Conservation (phyloP, 2,888 invertebrate genomes). For the Nephrotoma guestfalica region DNA sequence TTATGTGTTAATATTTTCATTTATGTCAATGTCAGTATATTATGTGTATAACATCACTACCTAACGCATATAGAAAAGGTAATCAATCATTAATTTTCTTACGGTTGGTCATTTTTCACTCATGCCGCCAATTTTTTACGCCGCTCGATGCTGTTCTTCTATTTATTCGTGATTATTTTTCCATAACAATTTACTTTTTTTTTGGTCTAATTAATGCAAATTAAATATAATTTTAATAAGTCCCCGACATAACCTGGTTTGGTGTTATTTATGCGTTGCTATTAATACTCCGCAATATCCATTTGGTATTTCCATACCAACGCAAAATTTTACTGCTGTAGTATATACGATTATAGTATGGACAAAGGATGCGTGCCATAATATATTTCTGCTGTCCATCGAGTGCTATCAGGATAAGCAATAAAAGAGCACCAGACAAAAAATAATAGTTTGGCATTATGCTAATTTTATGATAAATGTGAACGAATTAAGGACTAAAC, state of each 20-base stretch:
- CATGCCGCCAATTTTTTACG: not conserved
- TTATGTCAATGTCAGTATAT: not conserved
- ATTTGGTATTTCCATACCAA: too few species aligned
- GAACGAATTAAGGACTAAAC: not conserved
- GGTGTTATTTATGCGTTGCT: not conserved
- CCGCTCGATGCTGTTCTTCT: not conserved
- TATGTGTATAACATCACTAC: not conserved
- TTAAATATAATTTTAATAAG: not conserved
- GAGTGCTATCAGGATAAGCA: not conserved
- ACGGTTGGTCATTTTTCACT: not conserved
- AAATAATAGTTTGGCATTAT: not conserved
- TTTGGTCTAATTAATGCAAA: not conserved
- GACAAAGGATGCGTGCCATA: not conserved
- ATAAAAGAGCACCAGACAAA: not conserved
- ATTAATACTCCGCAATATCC: not conserved
- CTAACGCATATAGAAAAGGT: not conserved
- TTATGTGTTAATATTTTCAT: not conserved
- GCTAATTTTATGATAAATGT: not conserved
- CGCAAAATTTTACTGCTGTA: not conserved
- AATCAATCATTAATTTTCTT: not conserved
- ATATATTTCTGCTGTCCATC: not conserved
- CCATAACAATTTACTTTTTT: not conserved
- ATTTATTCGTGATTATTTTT: not conserved
- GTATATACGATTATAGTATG: not conserved
- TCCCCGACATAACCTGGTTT: not conserved